phyloP scores from a whole-genome alignment of 2,888 invertebrate genomes.

The Synergus japonicus region DNA sequence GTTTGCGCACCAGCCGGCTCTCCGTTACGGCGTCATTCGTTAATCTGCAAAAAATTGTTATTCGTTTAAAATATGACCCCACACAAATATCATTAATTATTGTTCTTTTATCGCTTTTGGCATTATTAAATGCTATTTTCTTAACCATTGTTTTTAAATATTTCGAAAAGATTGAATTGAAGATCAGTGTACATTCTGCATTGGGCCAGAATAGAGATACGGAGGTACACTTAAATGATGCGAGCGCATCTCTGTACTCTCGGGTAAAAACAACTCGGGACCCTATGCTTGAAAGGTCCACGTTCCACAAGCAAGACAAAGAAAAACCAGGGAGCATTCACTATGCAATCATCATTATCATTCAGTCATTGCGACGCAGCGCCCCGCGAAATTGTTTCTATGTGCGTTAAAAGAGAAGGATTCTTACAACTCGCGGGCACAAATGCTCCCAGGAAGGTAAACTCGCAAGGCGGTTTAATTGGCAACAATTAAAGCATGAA shows the following conservation, averaged over 20 bases:
- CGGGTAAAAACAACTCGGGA: conserved; percentile 21
- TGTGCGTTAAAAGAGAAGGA: neutral
- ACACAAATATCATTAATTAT: neutral
- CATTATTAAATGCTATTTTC: too few species aligned
- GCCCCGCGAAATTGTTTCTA: conserved; percentile 41
- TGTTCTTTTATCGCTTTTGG: neutral
- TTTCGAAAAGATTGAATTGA: neutral
- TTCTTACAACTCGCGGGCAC: conserved; percentile 8
- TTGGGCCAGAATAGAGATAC: conserved; percentile 12
- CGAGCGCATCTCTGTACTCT: neutral
- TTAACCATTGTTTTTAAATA: neutral
- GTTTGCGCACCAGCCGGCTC: conserved; percentile 72
- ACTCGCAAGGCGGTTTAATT: conserved; percentile 46
- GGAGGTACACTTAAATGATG: conserved; percentile 1
- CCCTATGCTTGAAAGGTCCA: conserved; percentile 38
- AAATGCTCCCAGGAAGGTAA: conserved; percentile 29
- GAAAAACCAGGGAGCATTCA: conserved; percentile 43
- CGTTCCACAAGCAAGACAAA: conserved; percentile 45
- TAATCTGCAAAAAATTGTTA: conserved; percentile 65
- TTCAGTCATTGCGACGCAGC: conserved; percentile 39
- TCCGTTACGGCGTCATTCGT: conserved; percentile 74
- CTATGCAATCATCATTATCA: conserved; percentile 51
- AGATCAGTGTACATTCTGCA: neutral
- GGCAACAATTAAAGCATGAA: conserved; percentile 27
- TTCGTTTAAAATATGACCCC: neutral